Base-by-base conservation (phyloP, 2,888 invertebrate species). In the Carpatolechia fugitivella region DNA sequence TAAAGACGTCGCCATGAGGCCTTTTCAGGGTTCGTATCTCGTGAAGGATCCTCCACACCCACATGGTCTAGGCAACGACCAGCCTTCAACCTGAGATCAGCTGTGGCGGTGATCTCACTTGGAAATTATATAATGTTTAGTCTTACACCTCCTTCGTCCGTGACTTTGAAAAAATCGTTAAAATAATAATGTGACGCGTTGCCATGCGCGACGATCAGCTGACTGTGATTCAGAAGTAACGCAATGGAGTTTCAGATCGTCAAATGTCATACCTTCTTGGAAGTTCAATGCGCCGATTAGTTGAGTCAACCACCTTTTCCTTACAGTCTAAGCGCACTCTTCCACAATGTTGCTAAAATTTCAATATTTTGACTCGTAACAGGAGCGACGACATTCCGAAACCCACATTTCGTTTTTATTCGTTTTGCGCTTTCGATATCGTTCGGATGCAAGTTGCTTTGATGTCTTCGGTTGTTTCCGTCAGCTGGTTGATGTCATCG, bases 31-130 rank as follows among this genome's bases (percentile, higher is more conserved):
- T 68, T 60, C 52, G 53, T 50, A 41, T 50, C 24, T 46, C 44
- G 38, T 51, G 56, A 51, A 58, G 59, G 57, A 58, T 68, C 62
- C 65, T 65, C 65, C 63, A 71, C 76, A 78, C 76, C 77, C 80
- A 80, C 73, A 68, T 63, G 56, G 48, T 58, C 63, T 66, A 65
- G 66, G 56, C 40, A 41, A 71, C 80, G 85, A 83, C 83, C 83
- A 85, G 76, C 88, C 88, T 88, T 87, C 86, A 87, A 86, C 85
- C 66, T 65, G 56, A 64, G 72, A 83, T 81, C 87, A 87, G 85
- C 87, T 86, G 86, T 70, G 78, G 65, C 64, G 65, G 64, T 88
- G 88, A 88, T 83, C 80, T 88, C 87, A 88, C 78, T 60, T 57
- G 57, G 61, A 56, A 56, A 70, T 72, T 76, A 72, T 74, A 64